Base-by-base conservation (phyloP, 2,888 invertebrate species). In the Himalopsyche japonica region DNA sequence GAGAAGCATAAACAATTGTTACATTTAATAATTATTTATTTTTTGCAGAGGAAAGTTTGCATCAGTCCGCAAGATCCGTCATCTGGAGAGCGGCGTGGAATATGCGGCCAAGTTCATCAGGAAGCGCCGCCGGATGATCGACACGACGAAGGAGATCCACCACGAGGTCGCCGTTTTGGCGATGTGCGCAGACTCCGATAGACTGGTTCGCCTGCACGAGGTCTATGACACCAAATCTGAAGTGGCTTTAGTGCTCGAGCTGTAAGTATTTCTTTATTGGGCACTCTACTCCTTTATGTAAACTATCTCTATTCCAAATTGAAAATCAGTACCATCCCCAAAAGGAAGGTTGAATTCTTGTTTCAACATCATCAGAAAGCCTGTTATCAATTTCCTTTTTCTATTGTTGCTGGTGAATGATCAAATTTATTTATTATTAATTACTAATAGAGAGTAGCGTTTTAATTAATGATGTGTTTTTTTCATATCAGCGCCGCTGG, bases 31-130 rank as follows among this genome's bases (percentile, higher is more conserved):
- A 15, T 43, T 43, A 15, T 76, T 84, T 47, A 85, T 85, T 79
- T 86, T 82, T 86, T 78, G 84, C 95, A 99, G 99, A 91, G 99
- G 99, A 82, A 98, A 98, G 92, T 99, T 98, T 91, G 98, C 98
- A 79, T 97, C 98, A 87, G 98, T 99, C 87, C 95, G 97, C 89
- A 95, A 97, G 91, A 97, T 98, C 89, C 94, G 96, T 47, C 97
- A 98, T 93, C 95, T 96, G 90, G 94, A 95, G 88, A 96, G 96
- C 82, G 97, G 97, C 85, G 94, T 95, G 89, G 96, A 96, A 90
- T 98, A 97, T 92, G 99, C 98, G n/a, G 98, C 98, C 87, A 99
- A 99, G 93, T 98, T 97, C 91, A 96, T 98, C 88, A 96, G 97
- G 91, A 96, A 98, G 90, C 93, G 98, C 88, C 95, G 98, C 90